Evolutionary conservation across 1,140 invertebrate genomes (phyloP).

Genomic region (Orussus abietinus): DNA sequence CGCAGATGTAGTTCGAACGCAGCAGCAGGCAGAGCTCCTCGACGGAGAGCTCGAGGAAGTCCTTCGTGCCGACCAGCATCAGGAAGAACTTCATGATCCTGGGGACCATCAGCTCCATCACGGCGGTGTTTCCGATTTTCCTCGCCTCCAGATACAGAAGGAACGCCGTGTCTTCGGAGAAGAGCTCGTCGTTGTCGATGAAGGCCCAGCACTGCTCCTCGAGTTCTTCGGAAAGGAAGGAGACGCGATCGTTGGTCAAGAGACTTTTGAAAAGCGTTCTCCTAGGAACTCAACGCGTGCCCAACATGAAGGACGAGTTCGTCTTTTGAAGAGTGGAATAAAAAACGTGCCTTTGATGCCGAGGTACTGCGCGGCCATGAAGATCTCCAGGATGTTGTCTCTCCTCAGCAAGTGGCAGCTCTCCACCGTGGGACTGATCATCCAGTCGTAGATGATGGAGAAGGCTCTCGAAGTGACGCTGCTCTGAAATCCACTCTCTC

Average conservation of each 20-base stretch:
- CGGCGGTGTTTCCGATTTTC: conserved; percentile 53
- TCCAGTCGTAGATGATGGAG: conserved; percentile 70
- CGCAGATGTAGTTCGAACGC: conserved; percentile 64
- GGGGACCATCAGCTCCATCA: conserved; percentile 69
- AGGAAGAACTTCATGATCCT: conserved; percentile 70
- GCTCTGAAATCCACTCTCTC: conserved; percentile 39
- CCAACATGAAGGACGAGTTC: too few species aligned
- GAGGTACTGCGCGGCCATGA: conserved; percentile 63
- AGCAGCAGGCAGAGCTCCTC: conserved; percentile 63
- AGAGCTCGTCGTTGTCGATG: conserved; percentile 63
- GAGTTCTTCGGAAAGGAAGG: conserved; percentile 58
- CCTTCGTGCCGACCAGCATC: conserved; percentile 64
- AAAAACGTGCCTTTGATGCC: conserved; percentile 58
- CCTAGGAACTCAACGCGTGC: too few species aligned
- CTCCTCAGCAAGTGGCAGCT: conserved; percentile 59
- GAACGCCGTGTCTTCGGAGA: conserved; percentile 69
- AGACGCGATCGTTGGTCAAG: too few species aligned
- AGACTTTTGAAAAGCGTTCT: too few species aligned
- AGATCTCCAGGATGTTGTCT: conserved; percentile 66
- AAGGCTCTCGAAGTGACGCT: conserved; percentile 61
- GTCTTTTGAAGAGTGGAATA: conserved; percentile 5
- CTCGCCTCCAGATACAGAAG: conserved; percentile 62
- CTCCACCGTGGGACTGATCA: conserved; percentile 59
- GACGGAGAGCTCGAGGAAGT: conserved; percentile 62
- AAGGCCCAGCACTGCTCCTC: conserved; percentile 70